A percentile compares a stretch with the other conserved stretches of the same genome.
phyloP scores from a whole-genome alignment of 1,140 invertebrate species.

The Pollicipes pollicipes region DNA sequence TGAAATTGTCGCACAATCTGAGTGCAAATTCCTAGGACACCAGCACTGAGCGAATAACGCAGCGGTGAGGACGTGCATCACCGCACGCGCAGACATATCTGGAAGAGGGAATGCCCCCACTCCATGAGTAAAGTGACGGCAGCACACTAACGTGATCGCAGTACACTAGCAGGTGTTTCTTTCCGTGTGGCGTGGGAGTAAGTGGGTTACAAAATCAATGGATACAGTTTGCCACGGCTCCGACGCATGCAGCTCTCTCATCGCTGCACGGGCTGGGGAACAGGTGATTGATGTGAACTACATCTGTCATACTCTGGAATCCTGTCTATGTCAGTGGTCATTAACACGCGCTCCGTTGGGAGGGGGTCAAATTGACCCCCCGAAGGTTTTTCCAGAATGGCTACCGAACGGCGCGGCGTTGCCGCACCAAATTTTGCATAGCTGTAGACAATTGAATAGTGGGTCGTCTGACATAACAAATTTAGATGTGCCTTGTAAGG shows the following conservation, averaged over 20 bases:
- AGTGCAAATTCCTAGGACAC: not conserved
- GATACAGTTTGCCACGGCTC: not conserved
- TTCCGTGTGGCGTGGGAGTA: not conserved
- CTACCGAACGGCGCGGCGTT: no score
- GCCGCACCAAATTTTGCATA: no score
- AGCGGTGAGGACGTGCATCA: not conserved
- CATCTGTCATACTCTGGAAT: not conserved
- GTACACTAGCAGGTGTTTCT: not conserved
- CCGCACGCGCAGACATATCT: not conserved
- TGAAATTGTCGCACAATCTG: not conserved
- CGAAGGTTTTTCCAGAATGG: no score
- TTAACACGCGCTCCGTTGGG: no score
- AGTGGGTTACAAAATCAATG: not conserved
- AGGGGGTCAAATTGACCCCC: no score
- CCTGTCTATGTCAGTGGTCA: not conserved
- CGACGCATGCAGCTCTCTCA: not conserved
- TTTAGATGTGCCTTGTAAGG: no score
- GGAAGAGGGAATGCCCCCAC: not conserved
- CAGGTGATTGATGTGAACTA: not conserved
- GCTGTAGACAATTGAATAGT: no score
- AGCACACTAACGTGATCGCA: not conserved
- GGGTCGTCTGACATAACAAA: no score
- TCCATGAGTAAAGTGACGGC: not conserved
- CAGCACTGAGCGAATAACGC: not conserved
- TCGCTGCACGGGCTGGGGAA: not conserved